A percentile compares a stretch with the other conserved stretches of the same genome.
Conservation (phyloP, 2,113 vertebrate species). For the Todiramphus saurophagus region DNA sequence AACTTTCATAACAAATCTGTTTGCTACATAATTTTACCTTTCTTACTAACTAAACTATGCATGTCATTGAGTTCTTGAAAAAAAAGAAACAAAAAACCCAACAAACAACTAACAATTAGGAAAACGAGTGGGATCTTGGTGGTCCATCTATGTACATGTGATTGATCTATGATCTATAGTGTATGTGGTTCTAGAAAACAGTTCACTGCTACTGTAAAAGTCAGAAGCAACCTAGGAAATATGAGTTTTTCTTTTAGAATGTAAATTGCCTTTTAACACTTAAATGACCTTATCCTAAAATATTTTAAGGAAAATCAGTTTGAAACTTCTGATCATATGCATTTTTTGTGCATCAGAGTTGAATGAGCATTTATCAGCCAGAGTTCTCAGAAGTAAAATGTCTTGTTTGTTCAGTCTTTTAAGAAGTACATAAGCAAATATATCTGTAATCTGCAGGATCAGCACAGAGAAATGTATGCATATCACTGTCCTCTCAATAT, state of each 20-base stretch:
- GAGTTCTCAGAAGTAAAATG: not conserved
- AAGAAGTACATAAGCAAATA: not conserved
- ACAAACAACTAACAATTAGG: not conserved
- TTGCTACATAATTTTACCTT: not conserved
- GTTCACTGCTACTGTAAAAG: not conserved
- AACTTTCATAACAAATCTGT: not conserved
- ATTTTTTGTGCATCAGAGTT: not conserved
- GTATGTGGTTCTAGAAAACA: not conserved
- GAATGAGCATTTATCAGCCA: not conserved
- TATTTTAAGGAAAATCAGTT: not conserved
- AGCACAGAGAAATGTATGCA: not conserved
- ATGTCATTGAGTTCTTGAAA: not conserved
- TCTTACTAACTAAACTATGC: not conserved
- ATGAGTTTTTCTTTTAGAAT: not conserved
- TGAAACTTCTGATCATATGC: not conserved
- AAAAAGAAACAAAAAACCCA: not conserved
- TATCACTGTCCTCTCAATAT: not conserved
- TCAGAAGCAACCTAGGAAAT: not conserved
- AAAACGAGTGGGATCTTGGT: not conserved
- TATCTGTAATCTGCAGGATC: not conserved
- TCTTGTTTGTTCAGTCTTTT: not conserved
- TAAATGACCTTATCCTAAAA: not conserved
- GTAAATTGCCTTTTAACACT: not conserved
- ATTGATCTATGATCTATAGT: not conserved
- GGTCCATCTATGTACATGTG: not conserved